These are phyloP conservation scores for Corythucha ciliata DNA, from an alignment of 2,888 invertebrate species.

Conservation along the genomic window DNA sequence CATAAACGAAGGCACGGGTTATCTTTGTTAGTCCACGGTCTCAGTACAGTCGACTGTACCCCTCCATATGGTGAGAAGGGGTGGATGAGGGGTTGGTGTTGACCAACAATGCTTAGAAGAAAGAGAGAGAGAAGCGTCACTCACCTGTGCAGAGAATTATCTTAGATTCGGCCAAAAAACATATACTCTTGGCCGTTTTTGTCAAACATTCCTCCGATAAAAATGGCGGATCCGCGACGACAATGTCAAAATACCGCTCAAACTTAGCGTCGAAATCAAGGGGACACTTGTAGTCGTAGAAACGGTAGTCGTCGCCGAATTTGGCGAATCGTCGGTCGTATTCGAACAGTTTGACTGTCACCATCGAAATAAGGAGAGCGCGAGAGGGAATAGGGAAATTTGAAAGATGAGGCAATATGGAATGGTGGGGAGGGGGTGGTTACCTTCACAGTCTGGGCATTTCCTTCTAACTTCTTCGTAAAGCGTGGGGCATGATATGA, in stretches of 20 bases:
- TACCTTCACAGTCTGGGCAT: slow-evolving; percentile 26
- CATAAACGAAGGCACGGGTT: no score
- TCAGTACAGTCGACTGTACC: no score
- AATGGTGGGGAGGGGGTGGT: not conserved
- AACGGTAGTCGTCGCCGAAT: slow-evolving; percentile 67
- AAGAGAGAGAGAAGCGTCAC: not conserved
- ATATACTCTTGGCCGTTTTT: slow-evolving; percentile 70
- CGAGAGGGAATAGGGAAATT: not conserved
- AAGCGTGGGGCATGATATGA: slow-evolving; percentile 81
- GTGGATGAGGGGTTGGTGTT: no score
- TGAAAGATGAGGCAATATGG: not conserved
- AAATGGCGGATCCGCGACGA: slow-evolving; percentile 92
- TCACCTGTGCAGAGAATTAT: slow-evolving; percentile 80
- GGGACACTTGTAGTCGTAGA: slow-evolving; percentile 81
- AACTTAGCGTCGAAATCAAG: slow-evolving; percentile 55
- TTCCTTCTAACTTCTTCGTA: slow-evolving; percentile 46
- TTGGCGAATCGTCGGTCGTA: slow-evolving; percentile 74
- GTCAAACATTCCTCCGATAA: slow-evolving; percentile 83
- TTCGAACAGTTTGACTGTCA: slow-evolving; percentile 67
- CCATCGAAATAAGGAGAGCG: slow-evolving; percentile 16
- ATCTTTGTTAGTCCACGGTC: no score
- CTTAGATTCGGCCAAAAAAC: slow-evolving; percentile 60
- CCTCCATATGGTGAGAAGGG: no score
- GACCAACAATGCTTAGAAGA: no score
- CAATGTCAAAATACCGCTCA: slow-evolving; percentile 59